Base-by-base conservation (phyloP, 2,888 invertebrate genomes). In the Lepetodrilus schrolli region DNA sequence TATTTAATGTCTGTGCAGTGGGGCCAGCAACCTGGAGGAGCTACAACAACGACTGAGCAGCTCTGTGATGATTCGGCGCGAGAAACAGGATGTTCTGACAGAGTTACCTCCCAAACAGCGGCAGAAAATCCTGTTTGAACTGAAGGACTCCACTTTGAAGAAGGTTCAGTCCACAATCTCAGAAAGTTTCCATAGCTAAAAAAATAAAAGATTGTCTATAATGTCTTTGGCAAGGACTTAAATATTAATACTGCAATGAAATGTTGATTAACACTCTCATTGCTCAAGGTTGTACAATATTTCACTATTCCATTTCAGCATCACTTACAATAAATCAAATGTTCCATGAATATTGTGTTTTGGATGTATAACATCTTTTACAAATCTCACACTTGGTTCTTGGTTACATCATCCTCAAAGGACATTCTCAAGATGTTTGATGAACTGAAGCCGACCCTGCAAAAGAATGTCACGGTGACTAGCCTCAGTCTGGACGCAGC, bases 71-170 rank as follows among this genome's bases (percentile, higher is more conserved):
- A 88, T 89, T 21, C 81, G 89, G 4, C 77, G 89, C 48, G 84
- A 87, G 69, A 89, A 89, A 73, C 81, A 77, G 65, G 83, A 86
- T 49, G 89, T 89, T 7, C 83, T 89, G 0, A 86, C 83, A 1
- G 87, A 89, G 74, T 82, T 89, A 26, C 89, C 89, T 5, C 85
- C 88, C 0, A 89, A 89, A 80, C 87, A 86, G 73, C 79, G 89
- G 71, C 89, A 89, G 78, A 83, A 82, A 65, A 82, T 89, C 37
- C 79, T 87, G 7, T 89, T 89, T 82, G 84, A 87, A 34, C 80
- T 89, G 20, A 89, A 88, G 75, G 86, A 86, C 7, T 88, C 88
- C 0, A 76, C 83, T 2, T 66, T 87, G 4, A 88, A 86, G 76
- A 88, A 87, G 84, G 89, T 88, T 75, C 13, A 26, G 7, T 48